Percentiles rank a stretch among this genome's conserved stretches.
Conservation (phyloP, 2,113 vertebrate species). For the Atractosteus spatula region DNA sequence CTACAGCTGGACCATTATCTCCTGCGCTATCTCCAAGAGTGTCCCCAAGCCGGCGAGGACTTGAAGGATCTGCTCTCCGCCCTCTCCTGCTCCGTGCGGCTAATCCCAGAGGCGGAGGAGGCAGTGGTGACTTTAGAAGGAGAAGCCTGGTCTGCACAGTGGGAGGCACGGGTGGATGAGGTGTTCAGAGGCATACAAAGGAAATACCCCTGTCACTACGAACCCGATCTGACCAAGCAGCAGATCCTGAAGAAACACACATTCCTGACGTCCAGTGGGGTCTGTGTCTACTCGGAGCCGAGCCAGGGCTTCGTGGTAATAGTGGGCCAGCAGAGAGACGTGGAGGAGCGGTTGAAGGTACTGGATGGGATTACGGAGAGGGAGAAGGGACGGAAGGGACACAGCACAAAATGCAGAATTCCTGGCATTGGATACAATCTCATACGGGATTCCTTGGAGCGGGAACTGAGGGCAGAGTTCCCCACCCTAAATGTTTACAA, state of each 20-base stretch:
- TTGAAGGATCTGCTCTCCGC: not conserved
- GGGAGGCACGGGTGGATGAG: not conserved
- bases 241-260: not conserved
- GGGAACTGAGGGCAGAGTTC: constrained; percentile 13
- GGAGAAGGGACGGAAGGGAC: not conserved
- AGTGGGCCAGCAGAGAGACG: not conserved
- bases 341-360: not conserved
- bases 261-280: not conserved
- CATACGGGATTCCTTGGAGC: constrained; percentile 36
- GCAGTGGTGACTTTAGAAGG: not conserved
- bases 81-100: not conserved
- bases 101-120: not conserved
- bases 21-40: not conserved
- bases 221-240: not conserved
- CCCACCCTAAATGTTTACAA: constrained; percentile 28
- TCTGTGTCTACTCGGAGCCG: constrained; percentile 24
- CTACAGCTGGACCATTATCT: not conserved
- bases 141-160: not conserved
- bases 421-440: constrained; percentile 43
- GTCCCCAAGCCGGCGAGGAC: not conserved
- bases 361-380: not conserved
- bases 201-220: not conserved
- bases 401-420: constrained; percentile 13
- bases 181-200: not conserved
- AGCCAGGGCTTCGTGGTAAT: not conserved